Evolutionary conservation across 2,113 vertebrate species (phyloP).

Genomic region (Salvelinus sp.): DNA sequence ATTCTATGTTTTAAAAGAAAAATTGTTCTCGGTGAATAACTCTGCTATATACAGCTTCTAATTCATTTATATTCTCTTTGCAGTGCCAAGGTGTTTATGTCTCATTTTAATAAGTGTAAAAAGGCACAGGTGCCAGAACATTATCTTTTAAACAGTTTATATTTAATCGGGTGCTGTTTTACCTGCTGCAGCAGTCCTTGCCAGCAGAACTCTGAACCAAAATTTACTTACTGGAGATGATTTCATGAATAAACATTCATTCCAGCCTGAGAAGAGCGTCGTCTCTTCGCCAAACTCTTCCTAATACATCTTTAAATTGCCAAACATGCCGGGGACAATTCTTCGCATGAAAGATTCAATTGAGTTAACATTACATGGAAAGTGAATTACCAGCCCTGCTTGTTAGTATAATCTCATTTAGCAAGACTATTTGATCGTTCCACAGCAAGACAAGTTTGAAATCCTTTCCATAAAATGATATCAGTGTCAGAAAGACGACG

Average conservation of each 20-base stretch:
- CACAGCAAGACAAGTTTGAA: background rate
- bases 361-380: background rate
- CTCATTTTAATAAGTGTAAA: too few species aligned
- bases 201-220: background rate
- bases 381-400: conserved; percentile 6
- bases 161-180: background rate
- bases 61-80: too few species aligned
- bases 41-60: too few species aligned
- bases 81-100: too few species aligned
- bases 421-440: background rate
- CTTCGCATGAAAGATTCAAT: conserved; percentile 1
- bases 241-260: conserved; percentile 41
- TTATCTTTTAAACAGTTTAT: background rate
- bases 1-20: background rate
- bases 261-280: background rate
- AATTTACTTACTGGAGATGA: background rate
- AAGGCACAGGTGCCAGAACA: background rate
- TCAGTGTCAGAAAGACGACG: background rate
- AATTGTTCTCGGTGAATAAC: background rate
- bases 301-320: conserved; percentile 4
- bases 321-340: conserved; percentile 3
- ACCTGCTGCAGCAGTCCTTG: background rate
- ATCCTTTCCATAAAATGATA: background rate
- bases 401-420: conserved; percentile 2
- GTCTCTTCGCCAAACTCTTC: background rate